These are phyloP conservation scores for Marisa cornuarietis DNA, from an alignment of 1,140 invertebrate genomes.

Conservation along the genomic window DNA sequence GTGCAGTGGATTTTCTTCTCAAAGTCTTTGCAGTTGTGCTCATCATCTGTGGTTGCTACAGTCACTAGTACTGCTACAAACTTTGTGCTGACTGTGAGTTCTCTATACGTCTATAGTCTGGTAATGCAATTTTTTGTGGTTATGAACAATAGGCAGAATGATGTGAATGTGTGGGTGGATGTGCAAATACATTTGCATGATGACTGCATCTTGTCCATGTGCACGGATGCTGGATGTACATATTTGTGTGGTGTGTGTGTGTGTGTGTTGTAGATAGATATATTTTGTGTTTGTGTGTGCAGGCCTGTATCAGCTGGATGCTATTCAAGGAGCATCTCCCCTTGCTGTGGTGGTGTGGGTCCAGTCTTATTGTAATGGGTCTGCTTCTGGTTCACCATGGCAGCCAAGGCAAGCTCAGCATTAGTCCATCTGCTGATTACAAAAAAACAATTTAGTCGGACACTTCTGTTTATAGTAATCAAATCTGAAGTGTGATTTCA, in stretches of 20 bases:
- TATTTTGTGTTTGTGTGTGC: background rate
- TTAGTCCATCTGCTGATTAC: background rate
- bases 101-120: too few relatives aligned
- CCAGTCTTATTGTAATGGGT: conserved; percentile 33
- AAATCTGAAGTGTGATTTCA: background rate
- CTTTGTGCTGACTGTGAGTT: conserved; percentile 65
- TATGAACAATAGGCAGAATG: too few relatives aligned
- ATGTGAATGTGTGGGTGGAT: too few relatives aligned
- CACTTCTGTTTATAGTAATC: background rate
- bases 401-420: conserved; percentile 7
- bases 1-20: conserved; percentile 67
- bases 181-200: background rate
- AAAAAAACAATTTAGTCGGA: conserved; percentile 7
- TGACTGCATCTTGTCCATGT: background rate
- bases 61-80: conserved; percentile 68
- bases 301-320: conserved; percentile 37
- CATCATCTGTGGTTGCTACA: conserved; percentile 66
- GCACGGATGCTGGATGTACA: background rate
- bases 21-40: conserved; percentile 62
- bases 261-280: background rate
- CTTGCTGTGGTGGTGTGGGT: conserved; percentile 40
- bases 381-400: conserved; percentile 41
- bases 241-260: background rate
- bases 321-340: conserved; percentile 38
- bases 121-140: too few relatives aligned